Conservation (phyloP, 2,888 invertebrate genomes). For the Syrista parreyssii region DNA sequence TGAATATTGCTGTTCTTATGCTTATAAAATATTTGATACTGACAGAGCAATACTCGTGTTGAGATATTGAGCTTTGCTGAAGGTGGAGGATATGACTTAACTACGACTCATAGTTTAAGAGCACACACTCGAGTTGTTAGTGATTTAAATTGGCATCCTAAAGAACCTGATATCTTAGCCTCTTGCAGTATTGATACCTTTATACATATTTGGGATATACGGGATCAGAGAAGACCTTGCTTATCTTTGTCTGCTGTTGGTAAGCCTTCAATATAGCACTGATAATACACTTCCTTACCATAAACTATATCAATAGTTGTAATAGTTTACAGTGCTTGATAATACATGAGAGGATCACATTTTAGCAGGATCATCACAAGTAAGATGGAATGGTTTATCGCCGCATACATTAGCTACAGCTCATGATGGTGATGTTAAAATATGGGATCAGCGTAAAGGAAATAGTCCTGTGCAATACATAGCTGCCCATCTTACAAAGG, state of each 20-base stretch:
- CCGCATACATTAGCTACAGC: conserved; percentile 90
- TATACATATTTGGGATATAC: conserved; percentile 92
- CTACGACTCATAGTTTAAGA: conserved; percentile 78
- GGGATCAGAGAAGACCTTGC: conserved; percentile 86
- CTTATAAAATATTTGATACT: conserved; percentile 42
- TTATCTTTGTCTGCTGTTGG: conserved; percentile 90
- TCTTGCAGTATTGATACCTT: conserved; percentile 95
- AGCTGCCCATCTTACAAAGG: conserved; percentile 85
- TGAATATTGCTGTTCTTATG: background rate
- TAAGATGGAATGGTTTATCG: conserved; percentile 91
- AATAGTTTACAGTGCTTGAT: background rate
- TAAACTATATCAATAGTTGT: background rate
- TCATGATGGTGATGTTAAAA: conserved; percentile 94
- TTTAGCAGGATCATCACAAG: conserved; percentile 90
- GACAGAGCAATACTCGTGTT: conserved; percentile 85
- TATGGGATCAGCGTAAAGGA: conserved; percentile 94
- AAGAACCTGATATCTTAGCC: conserved; percentile 80
- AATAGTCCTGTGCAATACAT: conserved; percentile 91
- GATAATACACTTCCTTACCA: background rate
- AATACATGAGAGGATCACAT: conserved; percentile 17
- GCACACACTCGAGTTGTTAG: conserved; percentile 89
- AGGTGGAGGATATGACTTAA: conserved; percentile 71
- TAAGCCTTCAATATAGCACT: conserved; percentile 49
- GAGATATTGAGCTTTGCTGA: conserved; percentile 86
- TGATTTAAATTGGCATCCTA: conserved; percentile 92